Evolutionary conservation across 2,888 invertebrate genomes (phyloP).

Genomic region (Parthenolecanium corni): DNA sequence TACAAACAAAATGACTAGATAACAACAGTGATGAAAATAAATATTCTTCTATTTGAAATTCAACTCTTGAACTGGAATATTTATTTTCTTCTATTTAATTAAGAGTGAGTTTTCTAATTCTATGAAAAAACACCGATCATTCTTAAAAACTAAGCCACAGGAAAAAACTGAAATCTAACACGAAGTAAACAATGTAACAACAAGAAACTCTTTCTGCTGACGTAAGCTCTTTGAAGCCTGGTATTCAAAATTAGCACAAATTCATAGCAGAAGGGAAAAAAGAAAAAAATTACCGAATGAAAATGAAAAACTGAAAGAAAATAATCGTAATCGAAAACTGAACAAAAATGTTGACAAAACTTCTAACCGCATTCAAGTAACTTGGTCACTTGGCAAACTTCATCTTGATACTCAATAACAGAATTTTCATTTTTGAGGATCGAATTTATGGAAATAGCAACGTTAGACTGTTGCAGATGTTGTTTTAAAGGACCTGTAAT

Average conservation of each 20-base stretch:
- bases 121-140: neutral
- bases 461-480: conserved; percentile 8
- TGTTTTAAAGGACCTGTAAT: conserved; percentile 8
- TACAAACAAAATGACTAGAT: conserved; percentile 9
- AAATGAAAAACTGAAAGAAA: conserved; percentile 7
- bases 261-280: conserved; percentile 14
- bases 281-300: conserved; percentile 14
- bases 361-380: conserved; percentile 22
- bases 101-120: neutral
- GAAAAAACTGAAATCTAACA: too few species aligned
- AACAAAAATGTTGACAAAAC: neutral
- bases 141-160: neutral
- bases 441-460: neutral
- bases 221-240: conserved; percentile 19
- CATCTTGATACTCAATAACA: neutral
- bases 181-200: conserved; percentile 1
- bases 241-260: conserved; percentile 19
- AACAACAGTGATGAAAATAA: neutral
- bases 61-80: neutral
- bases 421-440: conserved; percentile 5
- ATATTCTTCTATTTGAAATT: neutral
- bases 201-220: conserved; percentile 4
- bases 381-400: conserved; percentile 16
- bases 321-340: neutral
- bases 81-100: neutral